phyloP scores from a whole-genome alignment of 2,888 invertebrate species.

The Macrophya alboannulata region DNA sequence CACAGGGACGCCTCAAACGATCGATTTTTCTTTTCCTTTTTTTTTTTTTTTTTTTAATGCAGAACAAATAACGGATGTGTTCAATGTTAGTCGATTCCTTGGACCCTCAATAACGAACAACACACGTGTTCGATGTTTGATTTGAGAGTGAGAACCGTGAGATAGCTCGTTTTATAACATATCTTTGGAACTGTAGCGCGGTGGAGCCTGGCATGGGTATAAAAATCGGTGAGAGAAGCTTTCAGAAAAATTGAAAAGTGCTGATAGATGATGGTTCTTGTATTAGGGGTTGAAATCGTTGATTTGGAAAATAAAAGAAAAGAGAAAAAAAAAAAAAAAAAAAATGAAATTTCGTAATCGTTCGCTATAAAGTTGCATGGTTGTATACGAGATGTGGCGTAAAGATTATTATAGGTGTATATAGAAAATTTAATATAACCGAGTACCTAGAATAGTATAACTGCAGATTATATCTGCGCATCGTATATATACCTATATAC shows the following conservation, averaged over 20 bases:
- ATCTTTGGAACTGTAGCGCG: background rate
- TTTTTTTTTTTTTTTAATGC: background rate
- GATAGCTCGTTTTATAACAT: constrained; percentile 23
- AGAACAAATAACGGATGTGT: constrained; percentile 2
- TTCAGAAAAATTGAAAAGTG: constrained; percentile 30
- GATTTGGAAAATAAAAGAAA: too few relatives aligned
- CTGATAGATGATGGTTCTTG: constrained; percentile 7
- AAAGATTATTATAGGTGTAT: background rate
- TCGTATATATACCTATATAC: background rate
- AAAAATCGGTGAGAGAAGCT: background rate
- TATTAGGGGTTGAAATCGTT: background rate
- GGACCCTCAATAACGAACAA: background rate
- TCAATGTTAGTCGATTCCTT: background rate
- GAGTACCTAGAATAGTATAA: background rate
- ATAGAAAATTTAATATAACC: constrained; percentile 35
- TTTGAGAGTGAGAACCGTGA: constrained; percentile 52
- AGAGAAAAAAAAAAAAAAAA: too few relatives aligned
- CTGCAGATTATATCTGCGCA: background rate
- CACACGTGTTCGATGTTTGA: constrained; percentile 39
- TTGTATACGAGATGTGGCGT: background rate
- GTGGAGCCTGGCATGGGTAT: background rate
- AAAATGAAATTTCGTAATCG: background rate
- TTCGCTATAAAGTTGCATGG: background rate
- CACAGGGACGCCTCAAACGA: background rate
- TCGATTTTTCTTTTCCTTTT: background rate